Base-by-base conservation (phyloP, 2,113 vertebrate species). In the Talpa occidentalis region DNA sequence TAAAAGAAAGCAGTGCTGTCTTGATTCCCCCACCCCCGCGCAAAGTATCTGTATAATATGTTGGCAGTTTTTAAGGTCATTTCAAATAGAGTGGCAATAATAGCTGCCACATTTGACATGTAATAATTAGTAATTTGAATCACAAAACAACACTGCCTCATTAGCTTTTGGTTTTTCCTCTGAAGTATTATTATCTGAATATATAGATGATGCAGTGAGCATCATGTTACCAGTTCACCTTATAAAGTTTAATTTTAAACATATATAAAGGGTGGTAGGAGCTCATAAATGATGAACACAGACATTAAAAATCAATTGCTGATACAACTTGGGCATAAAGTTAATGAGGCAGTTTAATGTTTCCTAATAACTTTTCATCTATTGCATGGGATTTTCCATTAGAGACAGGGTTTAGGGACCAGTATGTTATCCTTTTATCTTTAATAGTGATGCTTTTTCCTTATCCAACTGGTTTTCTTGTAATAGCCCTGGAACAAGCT, bases 281-380 rank as follows among this genome's bases (percentile, higher is more conserved):
- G 62, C 52, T 79, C 78, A 70, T 88, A 95, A 91, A 64, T 91
- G 79, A 94, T 91, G 70, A 94, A 84, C 73, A 88, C n/a, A 90
- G 79, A 78, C 73, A 88, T 96, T 97, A 88, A 97, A 95, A 94
- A 85, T 94, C 95, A 94, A 85, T 90, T 10, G 22, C 79, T 96
- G 73, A 64, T 94, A 94, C 73, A 94, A 91, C 7, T 62, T 88
- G 69, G 76, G 73, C 30, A 88, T 86, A 91, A 95, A 94, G 56
- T 86, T 94, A 94, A 95, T 88, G 91, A 96, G n/a, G 64, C 59
- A n/a, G 47, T 94, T 95, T 28, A 56, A 74, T 94, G 89, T 94
- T 95, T 95, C 84, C 81, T 95, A 40, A 40, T 81, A 84, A 93
- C 17, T 83, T 88, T 91, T 93, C 84, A 80, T 88, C 76, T 80